A percentile compares a stretch with the other conserved stretches of the same genome.
Evolutionary conservation across 2,888 invertebrate genomes (phyloP).

Genomic region (Emmelina monodactyla): DNA sequence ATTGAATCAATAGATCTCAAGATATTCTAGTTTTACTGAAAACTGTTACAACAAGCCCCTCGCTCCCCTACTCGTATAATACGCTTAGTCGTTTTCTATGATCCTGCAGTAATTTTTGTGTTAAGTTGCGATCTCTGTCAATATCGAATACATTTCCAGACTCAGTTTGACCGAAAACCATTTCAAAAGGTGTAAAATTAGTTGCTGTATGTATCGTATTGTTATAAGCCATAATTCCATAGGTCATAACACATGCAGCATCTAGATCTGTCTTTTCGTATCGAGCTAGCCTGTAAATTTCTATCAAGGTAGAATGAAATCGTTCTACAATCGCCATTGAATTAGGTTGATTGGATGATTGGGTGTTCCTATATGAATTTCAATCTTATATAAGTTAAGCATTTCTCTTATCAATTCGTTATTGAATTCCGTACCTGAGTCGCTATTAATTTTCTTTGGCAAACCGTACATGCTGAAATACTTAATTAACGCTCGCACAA

Average conservation of each 20-base stretch:
- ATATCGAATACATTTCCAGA: constrained; percentile 1
- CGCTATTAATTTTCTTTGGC: constrained; percentile 7
- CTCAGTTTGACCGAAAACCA: constrained; percentile 5
- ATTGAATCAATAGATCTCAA: neutral
- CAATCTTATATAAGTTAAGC: neutral
- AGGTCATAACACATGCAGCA: constrained; percentile 2
- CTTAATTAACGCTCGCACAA: no score
- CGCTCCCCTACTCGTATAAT: no score
- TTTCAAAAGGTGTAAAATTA: constrained; percentile 2
- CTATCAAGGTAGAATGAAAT: constrained; percentile 8
- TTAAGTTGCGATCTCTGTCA: constrained; percentile 5
- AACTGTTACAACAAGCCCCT: no score
- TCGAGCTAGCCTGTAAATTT: constrained; percentile 4
- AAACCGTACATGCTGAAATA: constrained; percentile 5
- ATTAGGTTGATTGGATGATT: constrained; percentile 6
- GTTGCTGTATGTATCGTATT: constrained; percentile 3
- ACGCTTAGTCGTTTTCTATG: constrained; percentile 14
- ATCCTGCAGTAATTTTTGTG: constrained; percentile 13
- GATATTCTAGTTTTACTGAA: constrained; percentile 6
- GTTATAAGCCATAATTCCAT: constrained; percentile 4
- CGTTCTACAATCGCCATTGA: constrained; percentile 7
- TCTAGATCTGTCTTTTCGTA: constrained; percentile 3
- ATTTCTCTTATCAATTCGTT: no score
- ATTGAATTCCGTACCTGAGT: neutral
- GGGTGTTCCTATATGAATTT: constrained; percentile 5